Conservation (phyloP, 2,888 invertebrate species). For the Automeris io region DNA sequence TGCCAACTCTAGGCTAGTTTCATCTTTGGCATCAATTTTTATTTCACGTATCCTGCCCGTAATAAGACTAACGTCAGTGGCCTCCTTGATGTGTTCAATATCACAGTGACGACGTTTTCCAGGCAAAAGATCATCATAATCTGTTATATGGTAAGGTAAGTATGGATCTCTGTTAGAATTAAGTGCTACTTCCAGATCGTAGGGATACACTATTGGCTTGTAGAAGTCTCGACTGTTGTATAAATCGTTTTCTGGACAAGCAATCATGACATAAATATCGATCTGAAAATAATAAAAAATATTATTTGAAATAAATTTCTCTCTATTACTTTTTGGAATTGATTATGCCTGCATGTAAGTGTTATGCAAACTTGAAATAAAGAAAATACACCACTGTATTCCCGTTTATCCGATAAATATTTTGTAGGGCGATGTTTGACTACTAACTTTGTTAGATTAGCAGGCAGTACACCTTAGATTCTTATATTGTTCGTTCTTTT, state of each 20-base stretch:
- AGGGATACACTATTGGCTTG: constrained; percentile 93
- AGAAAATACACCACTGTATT: too few relatives aligned
- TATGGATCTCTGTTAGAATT: constrained; percentile 76
- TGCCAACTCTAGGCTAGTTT: constrained; percentile 46
- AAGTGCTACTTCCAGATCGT: constrained; percentile 91
- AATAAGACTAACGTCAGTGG: constrained; percentile 84
- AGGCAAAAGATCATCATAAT: constrained; percentile 85
- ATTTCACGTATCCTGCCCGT: constrained; percentile 82
- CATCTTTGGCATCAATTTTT: constrained; percentile 45
- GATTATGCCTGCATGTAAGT: too few relatives aligned
- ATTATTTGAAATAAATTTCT: neutral
- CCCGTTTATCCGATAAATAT: too few relatives aligned
- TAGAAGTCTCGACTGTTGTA: constrained; percentile 91
- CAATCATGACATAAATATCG: constrained; percentile 93
- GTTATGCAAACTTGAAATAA: too few relatives aligned
- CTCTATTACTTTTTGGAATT: too few relatives aligned
- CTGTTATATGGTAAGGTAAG: constrained; percentile 81
- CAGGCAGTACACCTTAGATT: too few relatives aligned
- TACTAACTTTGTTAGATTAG: too few relatives aligned
- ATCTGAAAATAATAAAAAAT: constrained; percentile 73
- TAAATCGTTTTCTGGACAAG: constrained; percentile 93
- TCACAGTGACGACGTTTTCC: constrained; percentile 75
- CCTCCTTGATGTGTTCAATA: constrained; percentile 50
- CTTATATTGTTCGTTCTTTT: too few relatives aligned
- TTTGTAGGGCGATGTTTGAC: too few relatives aligned